A percentile compares a stretch with the other conserved stretches of the same genome.
Evolutionary conservation across 2,797 vertebrate species (phyloP).

Genomic region (Neosalanx taihuensis): DNA sequence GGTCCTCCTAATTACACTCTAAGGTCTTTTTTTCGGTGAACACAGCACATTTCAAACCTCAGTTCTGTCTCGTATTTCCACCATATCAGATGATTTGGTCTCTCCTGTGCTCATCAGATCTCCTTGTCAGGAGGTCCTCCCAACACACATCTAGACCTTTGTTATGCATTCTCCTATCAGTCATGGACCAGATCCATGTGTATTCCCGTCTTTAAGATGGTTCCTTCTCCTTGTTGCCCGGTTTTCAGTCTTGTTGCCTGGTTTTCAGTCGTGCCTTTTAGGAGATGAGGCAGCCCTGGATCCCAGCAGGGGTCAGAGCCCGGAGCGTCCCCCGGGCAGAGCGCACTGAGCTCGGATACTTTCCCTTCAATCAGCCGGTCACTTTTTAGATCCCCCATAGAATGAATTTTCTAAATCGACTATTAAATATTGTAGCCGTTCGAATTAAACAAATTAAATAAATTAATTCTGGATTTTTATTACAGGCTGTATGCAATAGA

Average conservation of each 20-base stretch:
- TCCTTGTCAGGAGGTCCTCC: neutral
- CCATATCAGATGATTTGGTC: neutral
- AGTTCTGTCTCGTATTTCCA: neutral
- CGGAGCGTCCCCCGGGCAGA: too few relatives aligned
- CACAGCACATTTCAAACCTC: neutral
- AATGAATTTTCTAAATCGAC: neutral
- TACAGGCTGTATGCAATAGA: neutral
- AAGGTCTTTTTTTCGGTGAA: neutral
- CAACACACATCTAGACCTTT: conserved; percentile 32
- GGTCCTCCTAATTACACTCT: neutral
- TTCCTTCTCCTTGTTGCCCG: conserved; percentile 21
- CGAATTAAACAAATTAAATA: neutral
- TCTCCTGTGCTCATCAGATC: neutral
- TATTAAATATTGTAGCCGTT: neutral
- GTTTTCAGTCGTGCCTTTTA: conserved; percentile 52
- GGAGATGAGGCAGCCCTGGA: conserved; percentile 61
- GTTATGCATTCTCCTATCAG: conserved; percentile 47
- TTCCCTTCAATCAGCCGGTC: conserved; percentile 49
- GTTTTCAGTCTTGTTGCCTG: conserved; percentile 23
- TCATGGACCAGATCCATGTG: conserved; percentile 54
- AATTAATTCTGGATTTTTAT: neutral
- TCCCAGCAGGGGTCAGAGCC: conserved; percentile 59
- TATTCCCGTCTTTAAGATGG: conserved; percentile 44
- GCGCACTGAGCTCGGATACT: too few relatives aligned
- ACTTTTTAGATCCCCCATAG: conserved; percentile 38